A percentile compares a stretch with the other conserved stretches of the same genome.
phyloP scores from a whole-genome alignment of 2,888 invertebrate species.

The Panzeria rudis region DNA sequence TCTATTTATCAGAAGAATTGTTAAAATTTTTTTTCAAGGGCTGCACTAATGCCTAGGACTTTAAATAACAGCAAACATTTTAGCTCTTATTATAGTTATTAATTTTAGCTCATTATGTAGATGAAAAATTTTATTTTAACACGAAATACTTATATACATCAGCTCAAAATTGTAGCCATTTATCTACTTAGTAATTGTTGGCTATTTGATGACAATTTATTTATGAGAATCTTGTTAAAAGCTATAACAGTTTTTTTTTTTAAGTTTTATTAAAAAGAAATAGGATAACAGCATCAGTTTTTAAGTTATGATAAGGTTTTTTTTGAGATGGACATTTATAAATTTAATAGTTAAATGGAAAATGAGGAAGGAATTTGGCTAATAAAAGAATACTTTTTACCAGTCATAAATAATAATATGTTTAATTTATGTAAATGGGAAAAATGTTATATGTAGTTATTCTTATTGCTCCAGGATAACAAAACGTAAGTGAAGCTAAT shows the following conservation, averaged over 20 bases:
- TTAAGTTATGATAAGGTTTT: background rate
- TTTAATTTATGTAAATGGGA: no score
- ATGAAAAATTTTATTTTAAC: background rate
- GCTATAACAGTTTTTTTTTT: background rate
- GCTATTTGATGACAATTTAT: constrained; percentile 3
- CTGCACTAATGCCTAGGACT: background rate
- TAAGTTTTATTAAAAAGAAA: background rate
- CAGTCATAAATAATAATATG: no score
- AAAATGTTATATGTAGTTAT: no score
- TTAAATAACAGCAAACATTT: background rate
- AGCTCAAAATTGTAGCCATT: background rate
- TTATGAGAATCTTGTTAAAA: background rate
- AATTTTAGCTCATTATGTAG: background rate
- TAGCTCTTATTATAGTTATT: no score
- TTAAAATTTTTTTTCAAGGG: no score
- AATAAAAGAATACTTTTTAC: background rate
- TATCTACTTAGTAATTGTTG: background rate
- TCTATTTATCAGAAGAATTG: no score
- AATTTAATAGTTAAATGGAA: background rate
- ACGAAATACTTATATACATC: background rate
- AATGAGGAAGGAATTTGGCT: background rate
- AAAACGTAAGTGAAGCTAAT: no score
- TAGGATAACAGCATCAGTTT: constrained; percentile 12
- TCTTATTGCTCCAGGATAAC: no score
- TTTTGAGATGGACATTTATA: background rate